Evolutionary conservation across 2,113 vertebrate species (phyloP).

Genomic region (Condylura cristata): DNA sequence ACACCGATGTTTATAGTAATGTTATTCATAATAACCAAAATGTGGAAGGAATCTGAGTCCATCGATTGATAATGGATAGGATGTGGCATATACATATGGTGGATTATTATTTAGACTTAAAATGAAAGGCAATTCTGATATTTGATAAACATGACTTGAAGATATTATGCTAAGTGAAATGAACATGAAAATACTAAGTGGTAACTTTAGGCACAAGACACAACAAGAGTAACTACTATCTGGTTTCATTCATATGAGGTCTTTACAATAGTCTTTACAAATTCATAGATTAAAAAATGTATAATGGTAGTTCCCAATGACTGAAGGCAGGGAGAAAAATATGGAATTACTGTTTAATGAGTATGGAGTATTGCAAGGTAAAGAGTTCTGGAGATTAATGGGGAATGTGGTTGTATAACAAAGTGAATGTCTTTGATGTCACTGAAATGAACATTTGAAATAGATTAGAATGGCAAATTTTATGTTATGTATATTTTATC

Average conservation of each 20-base stretch:
- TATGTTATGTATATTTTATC: neutral
- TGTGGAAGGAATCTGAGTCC: neutral
- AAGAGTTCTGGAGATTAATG: neutral
- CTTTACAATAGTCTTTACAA: neutral
- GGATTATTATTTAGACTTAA: neutral
- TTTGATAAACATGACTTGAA: neutral
- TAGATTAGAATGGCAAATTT: neutral
- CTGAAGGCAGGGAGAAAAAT: neutral
- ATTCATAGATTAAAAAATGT: constrained; percentile 8
- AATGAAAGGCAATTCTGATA: neutral
- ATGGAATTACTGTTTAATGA: neutral
- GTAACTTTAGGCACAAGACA: neutral
- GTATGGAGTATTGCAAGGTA: neutral
- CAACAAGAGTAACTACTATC: neutral
- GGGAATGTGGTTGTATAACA: neutral
- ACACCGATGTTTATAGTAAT: neutral
- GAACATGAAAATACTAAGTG: neutral
- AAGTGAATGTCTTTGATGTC: neutral
- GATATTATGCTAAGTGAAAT: neutral
- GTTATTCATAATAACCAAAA: neutral
- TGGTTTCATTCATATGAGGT: neutral
- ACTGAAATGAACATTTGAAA: neutral
- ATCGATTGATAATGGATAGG: neutral
- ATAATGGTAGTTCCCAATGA: neutral
- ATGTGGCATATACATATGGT: neutral